phyloP scores from a whole-genome alignment of 1,140 invertebrate genomes.

The silkworm (Bombyx mori) region DNA sequence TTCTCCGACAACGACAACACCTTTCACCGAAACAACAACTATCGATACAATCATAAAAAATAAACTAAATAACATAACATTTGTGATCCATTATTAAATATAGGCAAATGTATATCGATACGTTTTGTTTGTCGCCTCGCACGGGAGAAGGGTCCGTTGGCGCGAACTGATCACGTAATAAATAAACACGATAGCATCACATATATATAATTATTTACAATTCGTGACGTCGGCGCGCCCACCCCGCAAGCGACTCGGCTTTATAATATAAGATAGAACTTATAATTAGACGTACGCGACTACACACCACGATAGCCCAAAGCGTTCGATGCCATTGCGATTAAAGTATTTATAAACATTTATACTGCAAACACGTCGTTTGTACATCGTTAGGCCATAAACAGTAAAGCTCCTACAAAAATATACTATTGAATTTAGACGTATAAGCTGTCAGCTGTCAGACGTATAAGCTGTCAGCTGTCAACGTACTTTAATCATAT shows the following conservation, averaged over 20 bases:
- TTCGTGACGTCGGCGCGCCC: slow-evolving; percentile 9
- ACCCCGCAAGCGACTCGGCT: slow-evolving; percentile 4
- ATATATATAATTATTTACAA: slow-evolving; percentile 20
- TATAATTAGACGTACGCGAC: too few relatives aligned
- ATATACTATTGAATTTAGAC: too few relatives aligned
- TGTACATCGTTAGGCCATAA: too few relatives aligned
- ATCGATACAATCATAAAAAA: slow-evolving; percentile 2
- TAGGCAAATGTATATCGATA: background rate
- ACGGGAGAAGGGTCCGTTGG: background rate
- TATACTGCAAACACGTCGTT: too few relatives aligned
- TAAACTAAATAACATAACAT: background rate
- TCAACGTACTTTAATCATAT: too few relatives aligned
- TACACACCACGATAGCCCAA: too few relatives aligned
- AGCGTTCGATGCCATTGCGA: too few relatives aligned
- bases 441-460: too few relatives aligned
- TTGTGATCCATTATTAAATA: slow-evolving; percentile 1
- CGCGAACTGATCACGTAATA: slow-evolving; percentile 13
- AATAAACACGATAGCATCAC: slow-evolving; percentile 20
- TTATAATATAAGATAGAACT: too few relatives aligned
- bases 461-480: too few relatives aligned
- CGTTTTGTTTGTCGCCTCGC: background rate
- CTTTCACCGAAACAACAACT: background rate
- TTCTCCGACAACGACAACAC: background rate
- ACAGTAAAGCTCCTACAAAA: too few relatives aligned
- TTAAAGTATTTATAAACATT: too few relatives aligned